Evolutionary conservation across 2,113 vertebrate genomes (phyloP), one percentile per base, ranked within the genome.

Genomic region (Edolisoma coerulescens): DNA sequence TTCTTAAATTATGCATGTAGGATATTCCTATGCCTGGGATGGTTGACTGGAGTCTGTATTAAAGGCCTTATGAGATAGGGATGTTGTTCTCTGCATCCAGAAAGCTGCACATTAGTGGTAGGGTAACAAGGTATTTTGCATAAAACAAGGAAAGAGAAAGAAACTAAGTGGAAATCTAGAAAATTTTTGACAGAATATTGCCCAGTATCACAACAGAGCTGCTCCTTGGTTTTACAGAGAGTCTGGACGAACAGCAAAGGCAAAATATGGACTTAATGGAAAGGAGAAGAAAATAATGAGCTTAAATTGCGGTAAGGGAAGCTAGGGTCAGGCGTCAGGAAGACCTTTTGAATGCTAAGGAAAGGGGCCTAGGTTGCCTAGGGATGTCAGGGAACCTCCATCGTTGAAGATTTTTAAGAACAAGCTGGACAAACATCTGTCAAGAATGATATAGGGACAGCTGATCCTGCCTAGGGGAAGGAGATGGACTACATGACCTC

Each of bases 401-500:
- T 77, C 88, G 89, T 27, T 5, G 47, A 65, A 88, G 63, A 56
- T 77, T 95, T 93, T 95, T 77, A 93, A 95, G 90, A 93, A 86
- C 45, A 80, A 75, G 68, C 63, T 90, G 86, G 88, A 88, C 75
- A 92, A 94, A 94, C 86, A 84, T 90, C 83, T 90, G 90, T 86
- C 92, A 96, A 84, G 71, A 86, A 77, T 42, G 82, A 94, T 77
- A 90, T 6, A 90, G 89, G 79, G 59, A 92, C 68, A 90, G 83
- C 18, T 93, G 88, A 94, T 93, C 79, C 79, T 88, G 90, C 92
- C 85, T 80, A 61, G 53, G 68, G 45, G 82, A 45, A 88, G 67
- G 45, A 53, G 50, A 63, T 8, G 6, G 68, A 88, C 85, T 80
- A 22, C 45, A 63, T 61, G 83, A 90, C 83, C 85, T 90, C 94